Evolutionary conservation across 2,888 invertebrate species (phyloP), one percentile per base, ranked within the genome.

Genomic region (Heliconius charithonia): DNA sequence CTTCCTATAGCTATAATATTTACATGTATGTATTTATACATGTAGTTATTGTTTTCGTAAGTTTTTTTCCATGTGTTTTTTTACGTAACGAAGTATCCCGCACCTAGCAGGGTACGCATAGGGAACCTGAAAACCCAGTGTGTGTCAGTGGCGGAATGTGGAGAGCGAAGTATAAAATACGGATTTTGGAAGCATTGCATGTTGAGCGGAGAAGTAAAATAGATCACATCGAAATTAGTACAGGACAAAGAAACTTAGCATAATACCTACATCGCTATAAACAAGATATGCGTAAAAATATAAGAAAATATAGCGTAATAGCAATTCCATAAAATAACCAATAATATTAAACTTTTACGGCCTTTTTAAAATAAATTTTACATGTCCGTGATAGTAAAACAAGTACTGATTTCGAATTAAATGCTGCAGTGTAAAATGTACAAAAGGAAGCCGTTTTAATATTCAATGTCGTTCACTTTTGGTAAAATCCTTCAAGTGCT

Each of bases 401-500:
- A 4, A 25, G 63, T 4, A 74, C 37, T 63, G 27, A 63, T 63
- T 74, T 41, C 59, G 25, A 63, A 12, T 25, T 59, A 63, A 74
- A 41, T 25, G 27, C 16, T 69, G 25, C 4, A n/a, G 19, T 45
- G 45, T 41, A 63, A 56, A 32, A 41, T 63, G 45, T 41, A 37
- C 16, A 45, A 63, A 63, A 74, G 74, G 74, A 63, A 74, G 27
- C 29, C 41, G 25, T 63, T 74, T 74, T 63, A 73, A 63, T 12
- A 41, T 74, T 74, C 74, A 74, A 74, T 74, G 74, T 74, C 74
- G 63, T 74, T 63, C 27, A 63, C 74, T 63, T 74, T 74, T 10
- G 27, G 63, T 41, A 63, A 59, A 45, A 74, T 74, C 63, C 72
- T 74, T 74, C 74, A 45, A 63, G 63, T 63, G 32, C 63, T 63